Base-by-base conservation (phyloP, 2,888 invertebrate species). In the Petrolisthes manimaculis region DNA sequence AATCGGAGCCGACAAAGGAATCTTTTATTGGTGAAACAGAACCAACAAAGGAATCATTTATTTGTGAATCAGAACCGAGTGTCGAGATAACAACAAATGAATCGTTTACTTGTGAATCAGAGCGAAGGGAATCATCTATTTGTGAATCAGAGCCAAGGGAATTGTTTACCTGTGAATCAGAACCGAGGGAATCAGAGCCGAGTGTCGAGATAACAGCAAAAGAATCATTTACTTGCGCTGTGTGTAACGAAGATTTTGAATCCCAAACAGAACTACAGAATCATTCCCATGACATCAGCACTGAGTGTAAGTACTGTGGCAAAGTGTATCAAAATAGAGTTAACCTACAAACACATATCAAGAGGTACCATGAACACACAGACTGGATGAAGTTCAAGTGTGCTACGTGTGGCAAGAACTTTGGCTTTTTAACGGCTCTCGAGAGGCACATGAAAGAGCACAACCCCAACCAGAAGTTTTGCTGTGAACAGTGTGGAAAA, bases 401-500 rank as follows among this genome's bases (percentile, higher is more conserved):
- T 81, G 81, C 86, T 67, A 86, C 86, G 3, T 89, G 89, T 53
- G 89, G 84, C 3, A 79, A 84, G 55, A 81, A 71, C 69, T 89
- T 89, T 89, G 86, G 84, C 0, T 89, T 89, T 37, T 75, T 89
- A 37, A 61, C 81, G 18, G 84, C 89, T 55, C 78, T 89, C 18
- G 89, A 86, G 56, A 74, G 86, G 67, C 89, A 89, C 78, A 86
- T 86, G 86, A 89, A 89, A 53, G 89, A 86, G 21, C 89, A 89
- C 74, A 84, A 86, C 67, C 89, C 89, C 18, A 89, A 89, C 81
- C 86, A 86, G 75, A 89, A 86, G 37, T 86, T 89, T 79, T 84
- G 86, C 56, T 89, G 89, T 82, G 89, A 89, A 18, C 86, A 86
- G 18, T 89, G 89, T 89, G 89, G 89, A 18, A 86, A 86, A 86